Percentiles rank a stretch among this genome's conserved stretches.
Evolutionary conservation across 2,888 invertebrate genomes (phyloP).

Genomic region (Ectropis crepuscularia): DNA sequence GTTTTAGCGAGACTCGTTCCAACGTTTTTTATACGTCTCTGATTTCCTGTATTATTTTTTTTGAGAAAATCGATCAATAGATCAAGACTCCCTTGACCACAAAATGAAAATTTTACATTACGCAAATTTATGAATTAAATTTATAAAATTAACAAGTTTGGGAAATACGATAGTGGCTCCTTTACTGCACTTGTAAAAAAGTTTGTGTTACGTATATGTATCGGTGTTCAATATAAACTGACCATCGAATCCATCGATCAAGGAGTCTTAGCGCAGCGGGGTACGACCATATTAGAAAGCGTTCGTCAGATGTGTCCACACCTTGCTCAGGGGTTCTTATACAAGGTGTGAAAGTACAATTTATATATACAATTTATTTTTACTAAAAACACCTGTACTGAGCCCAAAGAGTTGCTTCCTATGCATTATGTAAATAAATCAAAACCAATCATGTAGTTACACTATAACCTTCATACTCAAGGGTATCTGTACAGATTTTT

Average conservation of each 20-base stretch:
- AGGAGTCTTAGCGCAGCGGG: constrained; percentile 74
- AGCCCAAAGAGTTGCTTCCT: too few relatives aligned
- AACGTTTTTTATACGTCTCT: too few relatives aligned
- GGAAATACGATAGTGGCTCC: constrained; percentile 1
- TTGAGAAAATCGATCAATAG: background rate
- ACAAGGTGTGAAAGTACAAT: constrained; percentile 4
- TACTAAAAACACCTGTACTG: too few relatives aligned
- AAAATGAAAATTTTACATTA: too few relatives aligned
- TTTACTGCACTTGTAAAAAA: background rate
- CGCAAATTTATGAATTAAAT: too few relatives aligned
- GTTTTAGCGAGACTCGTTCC: too few relatives aligned
- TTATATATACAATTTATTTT: background rate
- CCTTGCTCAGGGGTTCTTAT: constrained; percentile 19
- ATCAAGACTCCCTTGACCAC: too few relatives aligned
- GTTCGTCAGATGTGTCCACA: constrained; percentile 65
- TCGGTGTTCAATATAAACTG: constrained; percentile 82
- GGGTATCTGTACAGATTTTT: too few relatives aligned
- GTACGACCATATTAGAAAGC: constrained; percentile 82
- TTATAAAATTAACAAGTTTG: background rate
- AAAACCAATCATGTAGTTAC: too few relatives aligned
- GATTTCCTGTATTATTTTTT: too few relatives aligned
- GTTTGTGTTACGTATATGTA: constrained; percentile 42
- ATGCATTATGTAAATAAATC: too few relatives aligned
- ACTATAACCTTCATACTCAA: too few relatives aligned
- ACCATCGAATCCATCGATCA: constrained; percentile 82